Base-by-base conservation (phyloP, 2,797 vertebrate genomes). In the Sebastes steindachneri region DNA sequence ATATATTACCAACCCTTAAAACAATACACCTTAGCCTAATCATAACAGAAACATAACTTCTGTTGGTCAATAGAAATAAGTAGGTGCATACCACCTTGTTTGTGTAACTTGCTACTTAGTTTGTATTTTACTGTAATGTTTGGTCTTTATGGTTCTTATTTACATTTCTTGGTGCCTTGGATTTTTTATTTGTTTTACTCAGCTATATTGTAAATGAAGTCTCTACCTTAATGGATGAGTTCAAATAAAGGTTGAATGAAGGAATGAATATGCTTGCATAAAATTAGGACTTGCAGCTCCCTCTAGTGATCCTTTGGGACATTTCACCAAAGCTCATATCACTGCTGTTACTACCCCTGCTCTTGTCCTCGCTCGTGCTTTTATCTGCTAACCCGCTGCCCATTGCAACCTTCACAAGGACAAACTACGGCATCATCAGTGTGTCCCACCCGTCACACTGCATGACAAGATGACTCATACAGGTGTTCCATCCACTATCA, bases 221-320 rank as follows among this genome's bases (percentile, higher is more conserved):
- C 33, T 63, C 31, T 9, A 63, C 23, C 33, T 25, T 10, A 25
- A 14, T 25, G 33, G 14, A 58, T 12, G 17, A 35, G n/a, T 37
- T 45, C 6, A 17, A 26, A 9, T 23, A 65, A 65, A 26, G 23
- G 21, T 45, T 9, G 12, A 37, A 37, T 64, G 31, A 23, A 15
- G 33, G n/a, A 15, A 25, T 63, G n/a, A 11, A 33, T 62, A 48
- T 51, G 14, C 7, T n/a, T 63, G 11, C 3, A 73, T 25, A 14
- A n/a, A 41, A 60, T 51, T 26, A 58, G 19, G 73, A 58, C 33
- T 11, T 7, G 8, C 23, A 53, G 79, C 81, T 11, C 90, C 87
- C 74, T 83, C 89, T 88, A 60, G 86, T 87, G 90, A 45, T 76
- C 2, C 1, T 62, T 28, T 41, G 31, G 33, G 9, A 23, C 1